Percentiles rank a stretch among this genome's conserved stretches.
Evolutionary conservation across 2,888 invertebrate genomes (phyloP).

Genomic region (Crematogaster levior): DNA sequence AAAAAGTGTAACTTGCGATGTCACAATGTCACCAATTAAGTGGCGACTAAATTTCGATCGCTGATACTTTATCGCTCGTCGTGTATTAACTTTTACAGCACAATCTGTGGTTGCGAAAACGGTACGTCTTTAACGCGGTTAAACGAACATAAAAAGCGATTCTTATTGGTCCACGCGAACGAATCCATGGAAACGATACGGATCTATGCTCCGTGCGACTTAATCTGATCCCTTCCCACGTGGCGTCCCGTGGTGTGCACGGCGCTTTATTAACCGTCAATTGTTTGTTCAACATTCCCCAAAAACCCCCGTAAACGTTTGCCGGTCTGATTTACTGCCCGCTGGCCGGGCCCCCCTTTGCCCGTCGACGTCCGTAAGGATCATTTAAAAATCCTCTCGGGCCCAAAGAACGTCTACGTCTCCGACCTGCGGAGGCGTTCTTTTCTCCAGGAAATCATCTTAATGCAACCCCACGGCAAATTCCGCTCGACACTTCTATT

Average conservation of each 20-base stretch:
- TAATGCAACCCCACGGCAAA: constrained; percentile 58
- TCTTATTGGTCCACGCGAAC: constrained; percentile 59
- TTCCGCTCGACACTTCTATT: constrained; percentile 46
- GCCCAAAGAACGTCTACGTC: constrained; percentile 54
- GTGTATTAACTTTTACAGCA: constrained; percentile 23
- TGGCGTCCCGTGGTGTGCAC: constrained; percentile 82
- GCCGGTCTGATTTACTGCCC: constrained; percentile 82
- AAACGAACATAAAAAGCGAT: constrained; percentile 58
- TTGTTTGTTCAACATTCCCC: constrained; percentile 85
- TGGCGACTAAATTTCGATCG: constrained; percentile 26
- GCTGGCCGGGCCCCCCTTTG: constrained; percentile 59
- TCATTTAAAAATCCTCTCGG: constrained; percentile 66
- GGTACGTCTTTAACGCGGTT: constrained; percentile 9
- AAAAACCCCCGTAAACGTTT: constrained; percentile 85
- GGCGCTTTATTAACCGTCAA: constrained; percentile 85
- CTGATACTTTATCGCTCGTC: constrained; percentile 25
- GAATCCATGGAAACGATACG: constrained; percentile 56
- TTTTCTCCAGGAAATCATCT: constrained; percentile 68
- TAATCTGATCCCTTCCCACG: constrained; percentile 80
- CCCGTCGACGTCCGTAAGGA: constrained; percentile 44
- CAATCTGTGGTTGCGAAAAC: constrained; percentile 1
- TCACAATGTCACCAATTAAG: constrained; percentile 41
- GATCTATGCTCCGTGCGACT: constrained; percentile 63
- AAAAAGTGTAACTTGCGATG: constrained; percentile 35
- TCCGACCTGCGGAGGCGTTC: constrained; percentile 72